A percentile compares a stretch with the other conserved stretches of the same genome.
These are phyloP conservation scores for Heliothis peltigera DNA, from an alignment of 2,888 invertebrate genomes.

Conservation along the genomic window DNA sequence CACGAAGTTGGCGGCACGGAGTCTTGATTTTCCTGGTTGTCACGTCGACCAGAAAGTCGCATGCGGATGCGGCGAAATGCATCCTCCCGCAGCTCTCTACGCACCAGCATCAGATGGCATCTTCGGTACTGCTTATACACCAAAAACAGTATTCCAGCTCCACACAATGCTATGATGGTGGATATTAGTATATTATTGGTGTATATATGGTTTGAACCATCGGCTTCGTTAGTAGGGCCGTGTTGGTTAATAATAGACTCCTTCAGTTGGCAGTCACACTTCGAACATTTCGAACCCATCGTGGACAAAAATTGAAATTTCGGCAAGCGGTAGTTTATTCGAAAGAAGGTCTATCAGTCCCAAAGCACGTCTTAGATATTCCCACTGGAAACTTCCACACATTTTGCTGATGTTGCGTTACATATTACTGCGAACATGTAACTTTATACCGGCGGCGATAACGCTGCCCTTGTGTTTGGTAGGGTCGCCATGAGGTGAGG, in stretches of 20 bases:
- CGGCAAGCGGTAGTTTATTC: conserved; percentile 3
- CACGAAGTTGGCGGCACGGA: conserved; percentile 4
- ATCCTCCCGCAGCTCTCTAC: conserved; percentile 8
- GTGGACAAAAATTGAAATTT: not conserved
- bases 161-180: conserved; percentile 6
- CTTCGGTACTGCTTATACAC: conserved; percentile 7
- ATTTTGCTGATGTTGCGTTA: not conserved
- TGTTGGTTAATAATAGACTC: conserved; percentile 3
- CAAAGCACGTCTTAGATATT: conserved; percentile 2
- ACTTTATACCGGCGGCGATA: too few species aligned
- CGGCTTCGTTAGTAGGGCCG: conserved; percentile 5
- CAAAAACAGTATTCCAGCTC: conserved; percentile 9
- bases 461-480: too few species aligned
- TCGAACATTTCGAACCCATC: conserved; percentile 2
- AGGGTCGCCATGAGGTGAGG: too few species aligned
- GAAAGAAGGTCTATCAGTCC: conserved; percentile 3
- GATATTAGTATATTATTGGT: not conserved
- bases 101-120: conserved; percentile 9
- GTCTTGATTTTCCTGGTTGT: conserved; percentile 4
- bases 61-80: conserved; percentile 5
- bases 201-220: not conserved
- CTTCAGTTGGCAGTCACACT: conserved; percentile 8
- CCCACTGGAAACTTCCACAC: conserved; percentile 4
- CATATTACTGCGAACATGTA: too few species aligned
- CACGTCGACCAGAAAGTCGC: conserved; percentile 4